These are phyloP conservation scores for Peromyscus attwateri DNA, from an alignment of 2,797 vertebrate genomes.

Conservation along the genomic window DNA sequence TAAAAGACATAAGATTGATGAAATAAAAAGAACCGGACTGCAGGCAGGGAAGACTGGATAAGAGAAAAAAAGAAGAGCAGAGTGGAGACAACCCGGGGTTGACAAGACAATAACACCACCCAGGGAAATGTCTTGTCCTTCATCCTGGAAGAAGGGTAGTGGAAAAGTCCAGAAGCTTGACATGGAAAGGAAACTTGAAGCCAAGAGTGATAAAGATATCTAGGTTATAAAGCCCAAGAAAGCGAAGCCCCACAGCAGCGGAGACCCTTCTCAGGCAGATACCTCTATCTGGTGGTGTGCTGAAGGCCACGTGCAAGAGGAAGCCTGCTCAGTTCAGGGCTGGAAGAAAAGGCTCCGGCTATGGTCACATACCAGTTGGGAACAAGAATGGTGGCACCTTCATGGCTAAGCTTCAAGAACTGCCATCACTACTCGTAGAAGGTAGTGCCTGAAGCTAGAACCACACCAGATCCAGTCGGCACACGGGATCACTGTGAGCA, in stretches of 20 bases:
- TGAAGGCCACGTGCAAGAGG: not conserved
- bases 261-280: not conserved
- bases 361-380: not conserved
- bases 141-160: not conserved
- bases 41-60: not conserved
- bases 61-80: not conserved
- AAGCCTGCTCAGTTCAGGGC: not conserved
- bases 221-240: not conserved
- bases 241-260: no score
- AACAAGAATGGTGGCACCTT: not conserved
- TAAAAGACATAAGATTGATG: not conserved
- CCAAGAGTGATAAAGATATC: not conserved
- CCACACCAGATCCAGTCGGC: not conserved
- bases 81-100: not conserved
- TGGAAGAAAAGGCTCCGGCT: not conserved
- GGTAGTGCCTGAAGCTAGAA: not conserved
- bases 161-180: not conserved
- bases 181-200: not conserved
- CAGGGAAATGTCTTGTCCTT: slow-evolving; percentile 28
- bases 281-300: not conserved
- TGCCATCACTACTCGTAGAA: not conserved
- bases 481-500: not conserved
- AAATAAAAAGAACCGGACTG: not conserved
- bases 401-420: not conserved
- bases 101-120: not conserved